phyloP scores from a whole-genome alignment of 2,888 invertebrate genomes.

The Erannis defoliaria region DNA sequence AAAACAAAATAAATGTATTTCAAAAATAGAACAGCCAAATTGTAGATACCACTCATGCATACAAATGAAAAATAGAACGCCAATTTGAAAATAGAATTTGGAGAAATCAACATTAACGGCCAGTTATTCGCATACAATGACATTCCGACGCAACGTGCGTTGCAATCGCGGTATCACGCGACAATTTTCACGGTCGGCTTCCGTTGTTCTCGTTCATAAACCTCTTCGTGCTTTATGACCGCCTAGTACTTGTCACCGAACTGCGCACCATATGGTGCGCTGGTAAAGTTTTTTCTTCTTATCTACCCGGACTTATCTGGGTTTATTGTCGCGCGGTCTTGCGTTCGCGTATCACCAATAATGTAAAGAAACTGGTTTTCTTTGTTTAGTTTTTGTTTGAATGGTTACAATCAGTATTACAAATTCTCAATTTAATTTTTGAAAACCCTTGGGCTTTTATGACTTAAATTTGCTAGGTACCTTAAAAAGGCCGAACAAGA shows the following conservation, averaged over 20 bases:
- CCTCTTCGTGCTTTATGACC: slow-evolving; percentile 65
- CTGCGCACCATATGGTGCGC: slow-evolving; percentile 48
- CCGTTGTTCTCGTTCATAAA: slow-evolving; percentile 59
- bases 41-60: background rate
- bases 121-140: slow-evolving; percentile 42
- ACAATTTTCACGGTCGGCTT: slow-evolving; percentile 58
- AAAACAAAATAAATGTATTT: slow-evolving; percentile 6
- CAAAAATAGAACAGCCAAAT: slow-evolving; percentile 15
- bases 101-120: slow-evolving; percentile 36
- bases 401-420: background rate
- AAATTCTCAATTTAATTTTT: background rate
- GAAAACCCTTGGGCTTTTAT: background rate
- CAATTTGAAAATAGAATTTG: slow-evolving; percentile 18
- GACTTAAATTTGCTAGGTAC: too few species aligned
- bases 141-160: slow-evolving; percentile 43
- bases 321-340: slow-evolving; percentile 41
- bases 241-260: slow-evolving; percentile 82
- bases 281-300: slow-evolving; percentile 42
- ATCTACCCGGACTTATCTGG: slow-evolving; percentile 39
- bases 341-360: slow-evolving; percentile 32
- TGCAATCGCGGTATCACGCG: slow-evolving; percentile 50
- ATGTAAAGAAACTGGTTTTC: slow-evolving; percentile 36
- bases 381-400: slow-evolving; percentile 28
- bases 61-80: slow-evolving; percentile 10
- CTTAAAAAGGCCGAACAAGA: background rate